phyloP scores from a whole-genome alignment of 1,140 invertebrate genomes.

The Eurosta solidaginis region DNA sequence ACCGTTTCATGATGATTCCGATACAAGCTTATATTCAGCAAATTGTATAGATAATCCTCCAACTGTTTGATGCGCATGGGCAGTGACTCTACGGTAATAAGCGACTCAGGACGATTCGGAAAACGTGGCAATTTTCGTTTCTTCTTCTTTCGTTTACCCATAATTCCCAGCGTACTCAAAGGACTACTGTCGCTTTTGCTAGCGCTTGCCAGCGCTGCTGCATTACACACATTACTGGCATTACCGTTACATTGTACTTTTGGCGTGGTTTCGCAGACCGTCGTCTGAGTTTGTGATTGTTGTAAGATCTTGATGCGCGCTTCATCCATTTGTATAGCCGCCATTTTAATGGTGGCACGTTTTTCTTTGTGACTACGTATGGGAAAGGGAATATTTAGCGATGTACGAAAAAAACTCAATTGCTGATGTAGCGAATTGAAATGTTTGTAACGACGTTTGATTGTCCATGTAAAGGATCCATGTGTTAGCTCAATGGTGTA shows the following conservation, averaged over 20 bases:
- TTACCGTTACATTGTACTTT: background rate
- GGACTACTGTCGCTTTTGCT: constrained; percentile 23
- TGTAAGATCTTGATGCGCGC: constrained; percentile 49
- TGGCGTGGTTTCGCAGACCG: background rate
- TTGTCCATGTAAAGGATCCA: constrained; percentile 82
- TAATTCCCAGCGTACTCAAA: background rate
- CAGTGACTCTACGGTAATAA: constrained; percentile 77
- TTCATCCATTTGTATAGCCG: constrained; percentile 54
- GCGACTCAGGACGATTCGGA: constrained; percentile 79
- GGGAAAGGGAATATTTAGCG: constrained; percentile 80
- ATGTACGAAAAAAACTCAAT: constrained; percentile 76
- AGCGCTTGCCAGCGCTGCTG: background rate
- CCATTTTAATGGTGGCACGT: constrained; percentile 64
- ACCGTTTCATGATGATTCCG: constrained; percentile 88
- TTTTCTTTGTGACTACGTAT: constrained; percentile 77
- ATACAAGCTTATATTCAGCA: constrained; percentile 84
- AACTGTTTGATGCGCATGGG: constrained; percentile 76
- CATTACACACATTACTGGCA: background rate
- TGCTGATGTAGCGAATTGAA: constrained; percentile 85
- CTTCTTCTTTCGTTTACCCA: constrained; percentile 55
- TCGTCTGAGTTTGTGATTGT: constrained; percentile 36
- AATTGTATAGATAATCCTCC: constrained; percentile 83
- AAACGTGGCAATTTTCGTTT: constrained; percentile 74
- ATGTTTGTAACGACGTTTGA: constrained; percentile 88
- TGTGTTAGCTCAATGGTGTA: constrained; percentile 85